phyloP scores from a whole-genome alignment of 2,888 invertebrate species.

The Coronaproctus castanopsis region DNA sequence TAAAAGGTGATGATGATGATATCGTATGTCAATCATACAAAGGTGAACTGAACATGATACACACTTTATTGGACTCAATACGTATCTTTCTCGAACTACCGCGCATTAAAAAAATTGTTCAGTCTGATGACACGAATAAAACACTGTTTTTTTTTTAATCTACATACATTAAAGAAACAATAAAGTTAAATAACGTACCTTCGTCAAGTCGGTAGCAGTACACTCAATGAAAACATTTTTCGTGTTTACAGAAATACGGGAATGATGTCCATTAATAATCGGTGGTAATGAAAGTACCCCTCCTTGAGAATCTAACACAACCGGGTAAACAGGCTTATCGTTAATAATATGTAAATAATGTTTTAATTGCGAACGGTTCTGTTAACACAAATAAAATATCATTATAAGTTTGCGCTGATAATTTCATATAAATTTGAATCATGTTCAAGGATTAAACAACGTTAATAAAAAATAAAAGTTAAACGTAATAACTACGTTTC shows the following conservation, averaged over 20 bases:
- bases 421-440: not conserved
- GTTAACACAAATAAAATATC: conserved; percentile 23
- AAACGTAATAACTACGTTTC: too few relatives aligned
- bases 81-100: too few relatives aligned
- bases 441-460: not conserved
- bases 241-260: conserved; percentile 79
- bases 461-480: too few relatives aligned
- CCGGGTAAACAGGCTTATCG: conserved; percentile 82
- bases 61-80: too few relatives aligned
- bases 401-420: conserved; percentile 1
- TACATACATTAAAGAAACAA: conserved; percentile 17
- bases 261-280: conserved; percentile 90
- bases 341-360: conserved; percentile 84
- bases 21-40: too few relatives aligned
- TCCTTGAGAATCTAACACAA: conserved; percentile 79
- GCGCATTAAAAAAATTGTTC: too few relatives aligned
- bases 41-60: too few relatives aligned
- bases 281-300: conserved; percentile 88
- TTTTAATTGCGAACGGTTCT: conserved; percentile 82
- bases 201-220: conserved; percentile 90
- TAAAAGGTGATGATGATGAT: too few relatives aligned
- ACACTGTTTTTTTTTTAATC: too few relatives aligned
- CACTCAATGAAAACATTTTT: conserved; percentile 95
- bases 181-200: conserved; percentile 38
- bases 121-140: too few relatives aligned